Evolutionary conservation across 2,888 invertebrate genomes (phyloP).

Genomic region (Reticulitermes lucifugus): DNA sequence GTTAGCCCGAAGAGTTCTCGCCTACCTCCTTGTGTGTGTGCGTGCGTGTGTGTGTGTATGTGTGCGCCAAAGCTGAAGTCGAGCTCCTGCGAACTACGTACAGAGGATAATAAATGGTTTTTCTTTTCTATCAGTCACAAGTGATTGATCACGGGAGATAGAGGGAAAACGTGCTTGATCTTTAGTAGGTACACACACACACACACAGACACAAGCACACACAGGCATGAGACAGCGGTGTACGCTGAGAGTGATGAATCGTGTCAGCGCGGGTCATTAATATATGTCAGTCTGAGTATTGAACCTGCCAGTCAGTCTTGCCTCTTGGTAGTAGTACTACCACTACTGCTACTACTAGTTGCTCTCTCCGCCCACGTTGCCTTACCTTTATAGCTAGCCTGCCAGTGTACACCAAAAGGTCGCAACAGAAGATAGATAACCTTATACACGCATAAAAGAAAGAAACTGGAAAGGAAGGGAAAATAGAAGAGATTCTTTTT

Average conservation of each 20-base stretch:
- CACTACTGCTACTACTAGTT: not conserved
- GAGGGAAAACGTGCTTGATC: constrained; percentile 62
- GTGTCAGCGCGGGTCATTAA: constrained; percentile 64
- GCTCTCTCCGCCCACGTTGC: not conserved
- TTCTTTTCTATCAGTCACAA: constrained; percentile 65
- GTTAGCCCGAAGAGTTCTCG: constrained; percentile 4
- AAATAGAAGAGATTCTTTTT: no score
- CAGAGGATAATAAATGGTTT: constrained; percentile 63
- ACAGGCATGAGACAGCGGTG: not conserved
- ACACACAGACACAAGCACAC: constrained; percentile 31
- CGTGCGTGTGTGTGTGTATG: not conserved
- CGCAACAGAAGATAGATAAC: not conserved
- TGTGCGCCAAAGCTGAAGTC: not conserved
- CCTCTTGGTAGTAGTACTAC: constrained; percentile 24
- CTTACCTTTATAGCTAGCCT: no score
- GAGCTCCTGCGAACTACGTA: constrained; percentile 27
- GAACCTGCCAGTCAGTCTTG: constrained; percentile 60
- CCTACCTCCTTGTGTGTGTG: not conserved
- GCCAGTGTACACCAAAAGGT: not conserved
- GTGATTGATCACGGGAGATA: constrained; percentile 60
- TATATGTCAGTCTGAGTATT: constrained; percentile 65
- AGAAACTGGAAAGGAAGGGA: no score
- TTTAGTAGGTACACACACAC: constrained; percentile 57
- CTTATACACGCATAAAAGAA: not conserved
- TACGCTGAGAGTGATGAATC: constrained; percentile 65